These are phyloP conservation scores for Halictus ligatus DNA, from an alignment of 2,888 invertebrate genomes.

Conservation along the genomic window DNA sequence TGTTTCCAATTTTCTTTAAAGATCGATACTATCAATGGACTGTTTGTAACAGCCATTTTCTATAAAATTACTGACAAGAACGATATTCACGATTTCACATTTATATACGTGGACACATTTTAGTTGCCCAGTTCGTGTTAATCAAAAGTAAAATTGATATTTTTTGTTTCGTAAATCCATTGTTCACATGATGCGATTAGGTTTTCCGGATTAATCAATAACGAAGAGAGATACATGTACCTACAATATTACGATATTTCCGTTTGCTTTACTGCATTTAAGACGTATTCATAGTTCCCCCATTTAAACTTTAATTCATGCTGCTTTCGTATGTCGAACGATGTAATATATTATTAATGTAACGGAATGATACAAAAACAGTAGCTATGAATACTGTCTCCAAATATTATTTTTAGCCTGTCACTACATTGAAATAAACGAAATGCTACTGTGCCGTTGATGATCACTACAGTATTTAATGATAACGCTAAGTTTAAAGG, in stretches of 20 bases:
- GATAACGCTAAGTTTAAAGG: slow-evolving; percentile 44
- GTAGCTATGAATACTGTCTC: slow-evolving; percentile 56
- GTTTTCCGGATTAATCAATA: slow-evolving; percentile 37
- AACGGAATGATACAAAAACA: slow-evolving; percentile 28
- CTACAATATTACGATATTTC: slow-evolving; percentile 33
- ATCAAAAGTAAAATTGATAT: slow-evolving; percentile 3
- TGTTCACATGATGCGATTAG: slow-evolving; percentile 3
- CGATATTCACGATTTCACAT: slow-evolving; percentile 15
- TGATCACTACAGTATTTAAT: slow-evolving; percentile 66
- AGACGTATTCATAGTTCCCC: slow-evolving; percentile 59
- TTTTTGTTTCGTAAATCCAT: slow-evolving; percentile 1
- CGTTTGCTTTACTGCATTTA: slow-evolving; percentile 45
- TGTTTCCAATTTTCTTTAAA: slow-evolving; percentile 17
- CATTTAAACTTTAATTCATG: slow-evolving; percentile 5
- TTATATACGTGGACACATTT: slow-evolving; percentile 20
- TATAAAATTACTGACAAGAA: slow-evolving; percentile 31
- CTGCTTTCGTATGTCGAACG: slow-evolving; percentile 20
- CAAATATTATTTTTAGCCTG: slow-evolving; percentile 45
- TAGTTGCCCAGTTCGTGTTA: slow-evolving; percentile 15
- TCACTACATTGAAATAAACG: slow-evolving; percentile 30
- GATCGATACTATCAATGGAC: background rate
- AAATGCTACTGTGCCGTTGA: slow-evolving; percentile 32
- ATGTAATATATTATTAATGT: slow-evolving; percentile 55
- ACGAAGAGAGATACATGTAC: slow-evolving; percentile 15
- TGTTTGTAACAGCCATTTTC: slow-evolving; percentile 26